phyloP scores from a whole-genome alignment of 1,140 invertebrate species.

The Helicoverpa armigera region DNA sequence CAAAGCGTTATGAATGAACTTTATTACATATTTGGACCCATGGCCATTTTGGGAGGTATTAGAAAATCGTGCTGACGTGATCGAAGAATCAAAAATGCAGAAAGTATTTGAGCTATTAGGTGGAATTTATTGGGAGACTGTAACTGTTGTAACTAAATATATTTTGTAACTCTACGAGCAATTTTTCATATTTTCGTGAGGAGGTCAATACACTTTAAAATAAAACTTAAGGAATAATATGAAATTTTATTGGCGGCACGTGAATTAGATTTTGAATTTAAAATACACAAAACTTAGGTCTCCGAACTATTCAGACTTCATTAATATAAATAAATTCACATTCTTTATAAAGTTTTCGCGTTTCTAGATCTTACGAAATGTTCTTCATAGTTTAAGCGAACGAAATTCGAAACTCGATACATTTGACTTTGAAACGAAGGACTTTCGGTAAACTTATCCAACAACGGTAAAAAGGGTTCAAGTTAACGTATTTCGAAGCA shows the following conservation, averaged over 20 bases:
- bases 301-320: not conserved
- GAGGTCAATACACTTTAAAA: too few species aligned
- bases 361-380: conserved; percentile 7
- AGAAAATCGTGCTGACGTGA: conserved; percentile 5
- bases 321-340: conserved; percentile 8
- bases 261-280: not conserved
- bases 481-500: conserved; percentile 20
- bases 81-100: not conserved
- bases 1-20: conserved; percentile 18
- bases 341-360: not conserved
- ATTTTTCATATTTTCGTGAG: too few species aligned
- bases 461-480: conserved; percentile 25
- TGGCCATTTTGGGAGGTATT: not conserved
- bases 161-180: too few species aligned
- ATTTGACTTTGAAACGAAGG: conserved; percentile 40
- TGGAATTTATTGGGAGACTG: not conserved
- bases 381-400: conserved; percentile 10
- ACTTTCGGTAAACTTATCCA: conserved; percentile 22
- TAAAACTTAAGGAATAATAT: too few species aligned
- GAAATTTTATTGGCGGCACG: not conserved
- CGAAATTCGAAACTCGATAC: conserved; percentile 26
- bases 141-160: not conserved
- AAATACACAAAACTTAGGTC: not conserved
- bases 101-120: not conserved
- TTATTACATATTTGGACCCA: not conserved